phyloP scores from a whole-genome alignment of 2,113 vertebrate genomes.

The Eurypyga helias region DNA sequence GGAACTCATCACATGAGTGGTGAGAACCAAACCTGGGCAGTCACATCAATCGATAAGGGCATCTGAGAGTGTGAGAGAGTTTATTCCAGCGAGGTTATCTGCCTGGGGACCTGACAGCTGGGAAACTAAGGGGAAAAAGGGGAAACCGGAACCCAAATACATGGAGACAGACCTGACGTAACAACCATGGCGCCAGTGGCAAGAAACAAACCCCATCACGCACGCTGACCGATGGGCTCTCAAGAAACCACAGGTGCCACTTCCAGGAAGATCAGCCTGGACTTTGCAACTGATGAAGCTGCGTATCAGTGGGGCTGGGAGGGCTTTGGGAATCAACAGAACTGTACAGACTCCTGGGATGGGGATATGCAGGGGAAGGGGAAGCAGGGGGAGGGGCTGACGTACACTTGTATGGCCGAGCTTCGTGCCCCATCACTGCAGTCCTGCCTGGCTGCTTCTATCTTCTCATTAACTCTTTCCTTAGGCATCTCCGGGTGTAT shows the following conservation, averaged over 20 bases:
- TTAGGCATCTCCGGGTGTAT: background rate
- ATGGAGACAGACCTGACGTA: background rate
- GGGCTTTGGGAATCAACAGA: background rate
- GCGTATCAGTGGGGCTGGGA: background rate
- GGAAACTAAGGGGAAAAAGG: background rate
- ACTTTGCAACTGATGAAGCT: background rate
- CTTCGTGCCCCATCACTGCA: background rate
- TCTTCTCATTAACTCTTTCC: background rate
- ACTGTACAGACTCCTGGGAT: background rate
- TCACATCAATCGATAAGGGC: background rate
- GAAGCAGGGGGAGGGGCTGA: no score
- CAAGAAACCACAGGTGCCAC: background rate
- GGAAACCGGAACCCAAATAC: background rate
- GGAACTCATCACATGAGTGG: no score
- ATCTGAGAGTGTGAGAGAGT: background rate
- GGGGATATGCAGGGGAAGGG: background rate
- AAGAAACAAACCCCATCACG: background rate
- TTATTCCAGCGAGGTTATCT: background rate
- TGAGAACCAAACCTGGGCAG: background rate
- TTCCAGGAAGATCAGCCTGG: background rate
- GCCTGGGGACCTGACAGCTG: background rate
- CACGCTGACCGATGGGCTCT: no score
- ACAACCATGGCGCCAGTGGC: background rate
- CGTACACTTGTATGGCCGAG: no score
- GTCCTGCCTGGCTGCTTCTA: background rate